Conservation (phyloP, 2,797 vertebrate species). For the Lophius americanus region DNA sequence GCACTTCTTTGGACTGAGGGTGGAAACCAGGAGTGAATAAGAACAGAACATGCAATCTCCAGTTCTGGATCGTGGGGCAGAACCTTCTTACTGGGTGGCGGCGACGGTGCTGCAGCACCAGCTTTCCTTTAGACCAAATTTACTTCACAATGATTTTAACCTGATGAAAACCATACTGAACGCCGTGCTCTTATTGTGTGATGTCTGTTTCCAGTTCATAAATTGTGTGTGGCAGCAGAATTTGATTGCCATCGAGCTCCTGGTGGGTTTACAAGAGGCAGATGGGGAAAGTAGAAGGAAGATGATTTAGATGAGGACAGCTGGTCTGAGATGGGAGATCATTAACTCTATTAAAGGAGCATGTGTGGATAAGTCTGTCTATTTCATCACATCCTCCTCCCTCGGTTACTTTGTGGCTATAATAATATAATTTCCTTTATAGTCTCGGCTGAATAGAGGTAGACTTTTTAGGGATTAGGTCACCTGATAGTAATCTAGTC, state of each 20-base stretch:
- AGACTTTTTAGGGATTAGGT: too few relatives aligned
- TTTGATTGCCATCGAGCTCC: neutral
- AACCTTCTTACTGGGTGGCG: too few relatives aligned
- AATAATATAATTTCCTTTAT: too few relatives aligned
- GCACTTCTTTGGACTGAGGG: too few relatives aligned
- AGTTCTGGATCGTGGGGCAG: too few relatives aligned
- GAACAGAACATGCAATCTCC: too few relatives aligned
- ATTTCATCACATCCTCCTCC: neutral
- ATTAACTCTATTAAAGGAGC: neutral
- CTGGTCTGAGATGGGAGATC: neutral
- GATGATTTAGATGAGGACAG: neutral
- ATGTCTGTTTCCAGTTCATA: neutral
- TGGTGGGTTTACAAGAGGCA: neutral
- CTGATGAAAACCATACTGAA: conserved; percentile 6
- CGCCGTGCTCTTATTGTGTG: neutral
- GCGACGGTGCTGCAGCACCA: too few relatives aligned
- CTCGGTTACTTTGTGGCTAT: too few relatives aligned
- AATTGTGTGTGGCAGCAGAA: neutral
- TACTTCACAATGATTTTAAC: neutral
- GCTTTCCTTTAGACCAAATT: neutral
- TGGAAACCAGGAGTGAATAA: too few relatives aligned
- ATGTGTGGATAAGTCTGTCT: neutral
- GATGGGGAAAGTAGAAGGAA: neutral
- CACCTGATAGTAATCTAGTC: too few relatives aligned
- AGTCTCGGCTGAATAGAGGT: too few relatives aligned